phyloP scores from a whole-genome alignment of 2,797 vertebrate species.

The Knipowitschia caucasica region DNA sequence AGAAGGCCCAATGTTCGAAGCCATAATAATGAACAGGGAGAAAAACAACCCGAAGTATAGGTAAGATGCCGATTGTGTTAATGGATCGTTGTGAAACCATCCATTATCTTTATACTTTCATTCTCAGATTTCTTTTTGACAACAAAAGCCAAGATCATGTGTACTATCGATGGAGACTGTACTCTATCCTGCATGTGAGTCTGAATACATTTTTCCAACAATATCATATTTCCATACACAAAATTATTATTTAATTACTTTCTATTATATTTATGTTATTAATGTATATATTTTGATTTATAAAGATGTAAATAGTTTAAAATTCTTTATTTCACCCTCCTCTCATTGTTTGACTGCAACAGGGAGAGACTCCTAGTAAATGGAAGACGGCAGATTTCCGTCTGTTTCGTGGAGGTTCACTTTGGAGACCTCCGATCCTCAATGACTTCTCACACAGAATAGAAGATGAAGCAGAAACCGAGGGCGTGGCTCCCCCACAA shows the following conservation, averaged over 20 bases:
- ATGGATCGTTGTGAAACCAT: background rate
- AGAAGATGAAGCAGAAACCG: constrained; percentile 59
- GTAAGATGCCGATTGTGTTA: constrained; percentile 41
- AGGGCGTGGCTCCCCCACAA: constrained; percentile 49
- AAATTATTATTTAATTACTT: background rate
- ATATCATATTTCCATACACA: background rate
- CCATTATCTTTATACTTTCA: constrained; percentile 11
- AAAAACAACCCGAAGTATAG: constrained; percentile 81
- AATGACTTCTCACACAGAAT: constrained; percentile 71
- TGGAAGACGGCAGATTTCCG: constrained; percentile 78
- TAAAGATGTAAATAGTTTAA: no score
- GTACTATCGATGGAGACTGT: constrained; percentile 83
- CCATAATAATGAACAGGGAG: constrained; percentile 82
- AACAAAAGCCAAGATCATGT: constrained; percentile 83
- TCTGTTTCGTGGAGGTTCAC: constrained; percentile 78
- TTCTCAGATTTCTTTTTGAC: constrained; percentile 80
- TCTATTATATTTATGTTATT: no score
- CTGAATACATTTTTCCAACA: background rate
- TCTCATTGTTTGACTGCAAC: background rate
- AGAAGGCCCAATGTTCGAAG: constrained; percentile 83
- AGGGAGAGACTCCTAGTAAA: constrained; percentile 76
- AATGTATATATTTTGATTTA: background rate
- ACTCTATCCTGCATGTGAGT: constrained; percentile 79
- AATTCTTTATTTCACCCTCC: no score
- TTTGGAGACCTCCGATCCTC: constrained; percentile 79